These are phyloP conservation scores for Drosophila mojavensis DNA, from an alignment of 1,140 invertebrate genomes.

Conservation along the genomic window DNA sequence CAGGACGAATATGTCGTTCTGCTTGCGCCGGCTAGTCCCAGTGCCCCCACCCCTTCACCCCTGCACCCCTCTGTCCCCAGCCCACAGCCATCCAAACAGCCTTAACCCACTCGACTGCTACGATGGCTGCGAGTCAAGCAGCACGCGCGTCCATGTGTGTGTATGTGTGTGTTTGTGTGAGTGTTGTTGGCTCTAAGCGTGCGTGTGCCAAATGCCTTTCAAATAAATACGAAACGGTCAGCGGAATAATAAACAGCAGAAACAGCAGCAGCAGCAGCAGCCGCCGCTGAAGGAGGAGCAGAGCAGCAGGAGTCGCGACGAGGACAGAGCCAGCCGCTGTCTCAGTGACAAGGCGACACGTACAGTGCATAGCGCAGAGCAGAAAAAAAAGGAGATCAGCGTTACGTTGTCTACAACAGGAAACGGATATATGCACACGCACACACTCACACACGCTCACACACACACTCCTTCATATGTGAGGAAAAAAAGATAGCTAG, in stretches of 20 bases:
- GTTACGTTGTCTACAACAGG: slow-evolving; percentile 59
- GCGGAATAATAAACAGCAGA: slow-evolving; percentile 77
- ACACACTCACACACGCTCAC: slow-evolving; percentile 17
- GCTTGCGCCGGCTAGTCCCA: slow-evolving; percentile 49
- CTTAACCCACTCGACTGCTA: background rate
- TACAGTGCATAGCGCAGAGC: slow-evolving; percentile 26
- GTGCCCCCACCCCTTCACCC: background rate
- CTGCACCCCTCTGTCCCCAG: no score
- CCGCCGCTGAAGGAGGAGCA: slow-evolving; percentile 1
- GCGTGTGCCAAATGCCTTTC: slow-evolving; percentile 75
- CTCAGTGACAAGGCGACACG: slow-evolving; percentile 72
- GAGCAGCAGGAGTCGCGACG: slow-evolving; percentile 15
- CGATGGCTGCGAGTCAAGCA: slow-evolving; percentile 31
- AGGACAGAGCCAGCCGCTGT: slow-evolving; percentile 38
- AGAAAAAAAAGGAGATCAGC: slow-evolving; percentile 51
- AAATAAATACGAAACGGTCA: slow-evolving; percentile 82
- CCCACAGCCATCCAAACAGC: no score
- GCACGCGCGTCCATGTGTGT: slow-evolving; percentile 21
- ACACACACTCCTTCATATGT: slow-evolving; percentile 2
- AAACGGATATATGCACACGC: slow-evolving; percentile 54
- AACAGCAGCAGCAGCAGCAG: slow-evolving; percentile 6
- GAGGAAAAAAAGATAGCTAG: background rate
- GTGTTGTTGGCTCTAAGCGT: slow-evolving; percentile 40
- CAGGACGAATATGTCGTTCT: slow-evolving; percentile 82
- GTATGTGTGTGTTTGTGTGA: slow-evolving; percentile 42